Conservation (phyloP, 2,888 invertebrate genomes). For the Tethea ocularis region DNA sequence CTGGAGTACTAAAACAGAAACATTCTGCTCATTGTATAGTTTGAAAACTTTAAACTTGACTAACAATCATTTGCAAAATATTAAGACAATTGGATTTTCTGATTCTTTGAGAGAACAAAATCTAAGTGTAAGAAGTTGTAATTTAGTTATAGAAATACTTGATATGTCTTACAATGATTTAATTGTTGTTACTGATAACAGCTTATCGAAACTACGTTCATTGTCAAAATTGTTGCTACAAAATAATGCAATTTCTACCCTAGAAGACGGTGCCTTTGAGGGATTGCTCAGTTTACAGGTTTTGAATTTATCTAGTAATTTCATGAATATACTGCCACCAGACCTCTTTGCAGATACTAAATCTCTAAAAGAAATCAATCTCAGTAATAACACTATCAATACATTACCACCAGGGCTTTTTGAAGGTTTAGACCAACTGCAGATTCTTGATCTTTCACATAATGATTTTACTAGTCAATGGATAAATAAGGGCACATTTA, state of each 20-base stretch:
- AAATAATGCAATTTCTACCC: constrained; percentile 89
- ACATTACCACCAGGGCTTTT: constrained; percentile 89
- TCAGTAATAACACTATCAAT: constrained; percentile 90
- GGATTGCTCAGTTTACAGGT: constrained; percentile 87
- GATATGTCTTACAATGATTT: constrained; percentile 91
- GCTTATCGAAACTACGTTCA: constrained; percentile 87
- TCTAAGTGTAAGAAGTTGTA: constrained; percentile 86
- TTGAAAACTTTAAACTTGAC: constrained; percentile 89
- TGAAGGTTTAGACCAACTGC: constrained; percentile 87
- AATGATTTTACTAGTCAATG: constrained; percentile 90
- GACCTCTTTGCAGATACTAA: constrained; percentile 88
- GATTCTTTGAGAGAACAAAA: constrained; percentile 85
- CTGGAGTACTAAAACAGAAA: constrained; percentile 88
- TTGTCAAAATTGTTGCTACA: constrained; percentile 88
- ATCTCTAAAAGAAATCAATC: constrained; percentile 86
- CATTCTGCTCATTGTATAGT: constrained; percentile 88
- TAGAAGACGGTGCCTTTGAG: constrained; percentile 88
- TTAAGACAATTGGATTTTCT: constrained; percentile 89
- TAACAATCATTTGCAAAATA: constrained; percentile 90
- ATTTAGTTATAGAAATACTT: constrained; percentile 86
- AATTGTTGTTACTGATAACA: constrained; percentile 87
- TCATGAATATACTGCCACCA: constrained; percentile 88
- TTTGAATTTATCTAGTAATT: constrained; percentile 91
- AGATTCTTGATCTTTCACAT: constrained; percentile 87
- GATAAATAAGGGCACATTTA: constrained; percentile 90